Percentiles rank a stretch among this genome's conserved stretches.
Conservation (phyloP, 2,113 vertebrate species). For the Desmodus rotundus region DNA sequence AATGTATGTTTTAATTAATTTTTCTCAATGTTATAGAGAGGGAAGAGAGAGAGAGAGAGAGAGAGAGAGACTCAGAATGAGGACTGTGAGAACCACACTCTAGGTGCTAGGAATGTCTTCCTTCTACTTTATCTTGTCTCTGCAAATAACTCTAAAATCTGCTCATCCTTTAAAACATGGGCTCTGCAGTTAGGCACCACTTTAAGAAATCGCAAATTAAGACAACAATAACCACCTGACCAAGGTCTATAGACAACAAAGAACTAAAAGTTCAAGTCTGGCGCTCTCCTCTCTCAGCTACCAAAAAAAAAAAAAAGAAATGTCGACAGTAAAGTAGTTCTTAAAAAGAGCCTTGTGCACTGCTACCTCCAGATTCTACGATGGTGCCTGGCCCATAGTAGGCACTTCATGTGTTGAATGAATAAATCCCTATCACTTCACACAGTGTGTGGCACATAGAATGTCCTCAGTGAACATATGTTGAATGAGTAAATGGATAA, state of each 20-base stretch:
- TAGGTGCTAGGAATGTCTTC: neutral
- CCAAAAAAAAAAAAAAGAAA: neutral
- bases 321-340: neutral
- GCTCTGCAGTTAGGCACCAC: neutral
- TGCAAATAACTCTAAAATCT: slow-evolving; percentile 6
- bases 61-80: neutral
- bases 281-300: neutral
- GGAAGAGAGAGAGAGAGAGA: no score
- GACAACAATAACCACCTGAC: neutral
- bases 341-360: neutral
- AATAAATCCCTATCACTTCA: neutral
- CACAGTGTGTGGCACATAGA: neutral
- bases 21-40: neutral
- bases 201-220: slow-evolving; percentile 5
- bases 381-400: neutral
- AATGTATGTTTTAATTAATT: neutral
- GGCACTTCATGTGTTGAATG: neutral
- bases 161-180: slow-evolving; percentile 3
- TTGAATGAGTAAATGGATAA: slow-evolving; percentile 10
- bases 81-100: neutral
- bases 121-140: neutral
- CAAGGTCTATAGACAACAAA: neutral
- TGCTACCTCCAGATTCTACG: neutral
- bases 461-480: neutral
- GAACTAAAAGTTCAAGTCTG: neutral